Conservation (phyloP, 2,797 vertebrate species). For the Lepus oiostolus region DNA sequence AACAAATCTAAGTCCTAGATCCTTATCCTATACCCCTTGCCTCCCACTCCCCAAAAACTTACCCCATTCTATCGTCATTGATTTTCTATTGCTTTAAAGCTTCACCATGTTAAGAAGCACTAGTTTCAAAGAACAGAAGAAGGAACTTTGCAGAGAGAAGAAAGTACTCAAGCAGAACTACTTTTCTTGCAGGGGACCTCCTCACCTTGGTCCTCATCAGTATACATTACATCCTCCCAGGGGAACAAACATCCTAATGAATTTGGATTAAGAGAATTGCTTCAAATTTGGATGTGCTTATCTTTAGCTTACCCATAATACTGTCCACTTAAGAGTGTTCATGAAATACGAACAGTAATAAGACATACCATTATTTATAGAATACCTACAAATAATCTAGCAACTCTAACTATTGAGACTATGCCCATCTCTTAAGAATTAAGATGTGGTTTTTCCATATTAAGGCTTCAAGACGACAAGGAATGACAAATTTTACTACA, state of each 20-base stretch:
- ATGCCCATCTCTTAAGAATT: slow-evolving; percentile 32
- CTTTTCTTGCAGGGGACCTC: background rate
- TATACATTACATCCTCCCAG: background rate
- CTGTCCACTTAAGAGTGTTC: background rate
- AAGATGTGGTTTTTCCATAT: slow-evolving; percentile 26
- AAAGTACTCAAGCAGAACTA: slow-evolving; percentile 20
- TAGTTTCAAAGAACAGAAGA: background rate
- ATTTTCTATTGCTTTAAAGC: background rate
- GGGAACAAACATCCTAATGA: background rate
- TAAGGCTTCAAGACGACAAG: slow-evolving; percentile 46
- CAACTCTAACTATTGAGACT: background rate
- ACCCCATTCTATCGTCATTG: background rate
- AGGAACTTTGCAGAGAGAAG: background rate
- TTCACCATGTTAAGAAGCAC: slow-evolving; percentile 29
- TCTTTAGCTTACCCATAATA: background rate
- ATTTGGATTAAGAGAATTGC: background rate
- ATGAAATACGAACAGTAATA: slow-evolving; percentile 14
- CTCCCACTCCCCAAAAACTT: background rate
- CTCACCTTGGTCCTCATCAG: background rate
- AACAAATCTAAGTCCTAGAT: slow-evolving; percentile 8
- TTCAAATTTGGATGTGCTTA: background rate
- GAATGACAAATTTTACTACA: slow-evolving; percentile 40
- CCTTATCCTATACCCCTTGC: background rate
- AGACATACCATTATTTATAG: slow-evolving; percentile 10
- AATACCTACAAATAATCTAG: background rate